Evolutionary conservation across 2,888 invertebrate species (phyloP).

Genomic region (Acleris sparsana): DNA sequence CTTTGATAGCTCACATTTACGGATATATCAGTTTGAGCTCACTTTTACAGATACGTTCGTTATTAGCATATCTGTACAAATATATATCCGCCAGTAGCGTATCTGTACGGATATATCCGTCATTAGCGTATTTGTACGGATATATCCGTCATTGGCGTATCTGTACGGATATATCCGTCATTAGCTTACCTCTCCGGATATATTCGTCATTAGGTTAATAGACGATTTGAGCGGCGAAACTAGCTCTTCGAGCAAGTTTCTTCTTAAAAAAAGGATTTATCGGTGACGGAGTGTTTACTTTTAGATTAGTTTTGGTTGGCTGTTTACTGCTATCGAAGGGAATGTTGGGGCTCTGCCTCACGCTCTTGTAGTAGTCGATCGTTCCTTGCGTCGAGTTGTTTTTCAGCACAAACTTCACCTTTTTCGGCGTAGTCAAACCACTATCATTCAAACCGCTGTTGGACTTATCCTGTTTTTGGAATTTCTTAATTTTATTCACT

Average conservation of each 20-base stretch:
- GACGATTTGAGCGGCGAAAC: conserved; percentile 18
- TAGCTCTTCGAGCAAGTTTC: conserved; percentile 55
- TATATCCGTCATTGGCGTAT: no score
- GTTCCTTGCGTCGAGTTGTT: conserved; percentile 88
- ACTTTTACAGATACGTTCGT: no score
- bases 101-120: no score
- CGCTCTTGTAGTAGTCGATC: conserved; percentile 88
- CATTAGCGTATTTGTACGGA: no score
- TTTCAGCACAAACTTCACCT: conserved; percentile 88
- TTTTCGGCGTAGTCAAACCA: conserved; percentile 75
- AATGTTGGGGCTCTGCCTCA: conserved; percentile 88
- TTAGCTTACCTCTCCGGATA: no score
- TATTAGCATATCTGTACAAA: no score
- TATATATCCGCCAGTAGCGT: no score
- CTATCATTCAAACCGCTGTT: conserved; percentile 40
- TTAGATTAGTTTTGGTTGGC: conserved; percentile 89
- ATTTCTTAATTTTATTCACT: conserved; percentile 61
- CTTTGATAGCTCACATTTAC: no score
- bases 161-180: no score
- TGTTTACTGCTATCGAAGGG: conserved; percentile 88
- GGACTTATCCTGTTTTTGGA: conserved; percentile 52
- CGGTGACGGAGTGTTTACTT: conserved; percentile 87
- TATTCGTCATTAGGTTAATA: conserved; percentile 2
- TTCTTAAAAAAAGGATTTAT: conserved; percentile 90
- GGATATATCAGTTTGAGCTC: no score